Evolutionary conservation across 2,113 vertebrate species (phyloP), one percentile per base, ranked within the genome.

Genomic region (Thomomys bottae): DNA sequence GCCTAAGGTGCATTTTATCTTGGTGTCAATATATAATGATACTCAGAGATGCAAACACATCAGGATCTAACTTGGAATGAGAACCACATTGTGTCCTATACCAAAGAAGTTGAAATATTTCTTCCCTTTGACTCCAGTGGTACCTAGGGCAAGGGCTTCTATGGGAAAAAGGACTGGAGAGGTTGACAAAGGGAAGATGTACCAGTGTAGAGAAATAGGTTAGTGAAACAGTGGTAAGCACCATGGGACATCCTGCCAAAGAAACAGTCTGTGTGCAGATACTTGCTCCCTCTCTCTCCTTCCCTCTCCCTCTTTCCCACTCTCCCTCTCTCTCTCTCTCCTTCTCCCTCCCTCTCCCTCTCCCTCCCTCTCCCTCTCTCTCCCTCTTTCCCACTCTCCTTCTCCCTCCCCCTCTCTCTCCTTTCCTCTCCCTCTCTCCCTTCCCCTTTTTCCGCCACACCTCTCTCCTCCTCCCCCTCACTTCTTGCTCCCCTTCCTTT

Each of bases 371-470:
- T 23, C 57, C 6, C 17, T 23, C 57, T 17, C 26, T 45, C 26
- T 30, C 7, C 6, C 3, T 8, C 8, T 11, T 18, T 11, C n/a
- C 8, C 23, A 17, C 34, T 5, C 20, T 7, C 4, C 8, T 8
- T 3, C 14, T 68, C 18, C 23, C 15, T 2, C 24, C 30, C 49
- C 24, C 8, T 61, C 59, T 26, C 59, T 61, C 23, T 21, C 59
- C 12, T 61, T 9, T 61, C 9, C 59, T 61, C 1, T 26, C 59
- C 59, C 24, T 26, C 59, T 26, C 24, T 26, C 59, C 9, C 59
- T 24, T 24, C 23, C 23, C 10, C 57, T 61, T 23, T 61, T 15
- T 15, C 49, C 49, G 8, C 49, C 49, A 8, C 49, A 10, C 49
- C 49, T 54, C 49, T 54, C 49, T 9, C 59, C 24, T 61, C 23